Base-by-base conservation (phyloP, 53 echinoderm and acorn worm genomes). In the Temnopleurus reevesii region DNA sequence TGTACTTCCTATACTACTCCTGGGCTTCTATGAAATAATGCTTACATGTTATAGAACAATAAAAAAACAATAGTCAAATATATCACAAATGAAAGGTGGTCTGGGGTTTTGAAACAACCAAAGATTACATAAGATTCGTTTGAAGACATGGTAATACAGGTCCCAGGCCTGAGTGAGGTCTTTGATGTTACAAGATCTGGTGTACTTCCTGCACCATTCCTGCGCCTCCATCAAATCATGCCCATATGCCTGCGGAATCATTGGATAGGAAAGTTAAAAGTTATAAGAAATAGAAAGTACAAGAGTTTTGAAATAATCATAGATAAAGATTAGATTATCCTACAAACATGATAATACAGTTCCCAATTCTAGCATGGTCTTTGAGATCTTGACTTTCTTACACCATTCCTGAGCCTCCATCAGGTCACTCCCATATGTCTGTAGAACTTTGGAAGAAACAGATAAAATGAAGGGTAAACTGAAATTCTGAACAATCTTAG, bases 351-450 rank as follows among this genome's bases (percentile, higher is more conserved):
- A 66, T 97, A 97, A 89, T 97, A 97, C 61, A 97, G 95, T 64
- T 97, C 98, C 98, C 98, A 95, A 59, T 94, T 95, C 90, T 97
- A 0, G 95, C 94, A 77, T 94, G 81, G 61, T 97, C 98, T 55
- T 97, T 97, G 51, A 47, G 95, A 94, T 13, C 98, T 77, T 94
- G 86, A 95, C 95, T 85, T 97, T 95, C 4, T 93, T 89, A 60
- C 98, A 97, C 98, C 98, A 97, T 18, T 97, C 95, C 77, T 95
- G 95, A 12, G 95, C 98, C 55, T 97, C 98, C 94, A 97, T 94
- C 66, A 95, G 54, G 65, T 97, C 98, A 47, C 95, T 90, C 12
- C 98, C 95, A 83, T 97, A 97, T 21, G 97, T 95, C 97, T 97
- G 90, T 1, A 36, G 46, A 65, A 61, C n/a, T n/a, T n/a, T n/a